Conservation (phyloP, 2,797 vertebrate genomes). For the Siniperca scherzeri region DNA sequence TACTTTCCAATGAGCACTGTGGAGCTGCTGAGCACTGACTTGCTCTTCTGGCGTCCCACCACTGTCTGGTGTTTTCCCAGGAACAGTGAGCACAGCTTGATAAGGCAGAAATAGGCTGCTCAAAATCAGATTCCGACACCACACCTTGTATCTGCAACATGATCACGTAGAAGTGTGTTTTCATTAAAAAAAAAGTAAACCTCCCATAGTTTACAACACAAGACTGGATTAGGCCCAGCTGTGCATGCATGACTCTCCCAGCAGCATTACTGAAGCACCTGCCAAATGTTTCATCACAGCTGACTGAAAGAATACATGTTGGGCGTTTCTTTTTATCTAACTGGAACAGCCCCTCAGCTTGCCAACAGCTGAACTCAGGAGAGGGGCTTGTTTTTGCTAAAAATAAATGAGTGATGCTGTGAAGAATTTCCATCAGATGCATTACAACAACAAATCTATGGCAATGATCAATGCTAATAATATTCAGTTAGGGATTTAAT, state of each 20-base stretch:
- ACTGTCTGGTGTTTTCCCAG: slow-evolving; percentile 37
- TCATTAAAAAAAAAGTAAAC: slow-evolving; percentile 19
- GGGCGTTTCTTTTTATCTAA: slow-evolving; percentile 60
- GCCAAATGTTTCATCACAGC: slow-evolving; percentile 65
- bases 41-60: slow-evolving; percentile 36
- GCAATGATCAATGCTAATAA: not conserved
- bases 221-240: slow-evolving; percentile 46
- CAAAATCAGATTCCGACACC: slow-evolving; percentile 19
- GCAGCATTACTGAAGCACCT: slow-evolving; percentile 40
- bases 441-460: not conserved
- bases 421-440: slow-evolving; percentile 28
- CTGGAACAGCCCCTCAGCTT: slow-evolving; percentile 51
- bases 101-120: slow-evolving; percentile 37
- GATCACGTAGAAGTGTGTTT: slow-evolving; percentile 39
- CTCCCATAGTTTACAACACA: slow-evolving; percentile 48
- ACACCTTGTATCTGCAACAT: slow-evolving; percentile 36
- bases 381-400: slow-evolving; percentile 18
- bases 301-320: slow-evolving; percentile 57
- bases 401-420: slow-evolving; percentile 38
- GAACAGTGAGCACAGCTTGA: slow-evolving; percentile 58
- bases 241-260: slow-evolving; percentile 31
- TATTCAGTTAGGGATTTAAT: slow-evolving; percentile 11
- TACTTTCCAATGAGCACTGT: slow-evolving; percentile 26
- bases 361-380: slow-evolving; percentile 48
- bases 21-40: slow-evolving; percentile 33